Percentiles rank a stretch among this genome's conserved stretches.
These are phyloP conservation scores for Sycophila sp. DNA, from an alignment of 1,140 invertebrate genomes.

Conservation along the genomic window DNA sequence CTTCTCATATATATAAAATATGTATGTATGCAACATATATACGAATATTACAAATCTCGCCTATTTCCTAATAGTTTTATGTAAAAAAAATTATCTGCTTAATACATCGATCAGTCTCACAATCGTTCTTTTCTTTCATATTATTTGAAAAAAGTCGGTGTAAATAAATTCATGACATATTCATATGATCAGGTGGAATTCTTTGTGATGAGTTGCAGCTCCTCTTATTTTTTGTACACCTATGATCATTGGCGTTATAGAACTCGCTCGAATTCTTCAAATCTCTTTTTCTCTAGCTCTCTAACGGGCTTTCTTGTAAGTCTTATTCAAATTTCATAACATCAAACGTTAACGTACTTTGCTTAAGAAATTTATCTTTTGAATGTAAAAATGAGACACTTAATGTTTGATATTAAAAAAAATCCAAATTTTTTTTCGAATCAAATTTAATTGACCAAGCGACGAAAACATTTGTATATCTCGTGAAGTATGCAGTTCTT, in stretches of 20 bases:
- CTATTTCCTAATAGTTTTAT: constrained; percentile 57
- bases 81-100: constrained; percentile 61
- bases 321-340: background rate
- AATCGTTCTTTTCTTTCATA: constrained; percentile 61
- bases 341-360: background rate
- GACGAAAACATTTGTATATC: constrained; percentile 13
- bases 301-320: background rate
- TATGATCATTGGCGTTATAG: constrained; percentile 20
- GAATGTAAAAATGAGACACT: background rate
- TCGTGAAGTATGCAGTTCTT: constrained; percentile 27
- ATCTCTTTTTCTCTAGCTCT: background rate
- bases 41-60: constrained; percentile 52
- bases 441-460: background rate
- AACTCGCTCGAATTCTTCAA: background rate
- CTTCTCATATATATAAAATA: constrained; percentile 45
- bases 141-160: constrained; percentile 37
- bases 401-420: background rate
- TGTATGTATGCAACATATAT: constrained; percentile 35
- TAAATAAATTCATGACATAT: constrained; percentile 38
- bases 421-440: background rate
- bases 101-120: constrained; percentile 65
- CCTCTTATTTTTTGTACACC: constrained; percentile 28
- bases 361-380: background rate
- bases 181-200: constrained; percentile 28
- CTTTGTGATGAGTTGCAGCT: constrained; percentile 36